Evolutionary conservation across 2,797 vertebrate species (phyloP), one percentile per base, ranked within the genome.

Genomic region (Darevskia mixta): DNA sequence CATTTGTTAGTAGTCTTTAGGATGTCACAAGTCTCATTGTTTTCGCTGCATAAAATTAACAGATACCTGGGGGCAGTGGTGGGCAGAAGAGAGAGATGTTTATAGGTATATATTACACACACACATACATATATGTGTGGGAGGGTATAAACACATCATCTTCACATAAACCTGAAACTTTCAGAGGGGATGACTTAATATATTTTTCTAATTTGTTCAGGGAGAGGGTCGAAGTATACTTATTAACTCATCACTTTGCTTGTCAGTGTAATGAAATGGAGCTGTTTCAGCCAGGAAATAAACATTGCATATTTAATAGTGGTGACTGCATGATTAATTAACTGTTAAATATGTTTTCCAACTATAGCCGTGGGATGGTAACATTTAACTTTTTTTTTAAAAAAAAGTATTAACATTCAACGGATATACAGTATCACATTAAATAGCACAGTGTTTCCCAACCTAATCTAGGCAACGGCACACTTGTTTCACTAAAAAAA

Each of bases 371-470:
- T 2, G 9, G 5, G 1, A 1, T 29, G 83, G 45, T 23, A 20
- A 11, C 9, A 75, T 5, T 87, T 0, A 1, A 76, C 8, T 73
- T 64, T 23, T 6, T 75, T 41, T 41, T 4, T 4, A 5, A 18
- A 23, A 58, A 7, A n/a, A 27, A 35, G n/a, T 8, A 3, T 66
- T 61, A 18, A 64, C 9, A 35, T 20, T 35, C n/a, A 7, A 2
- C 9, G 67, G 2, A 3, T 18, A 0, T 1, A 25, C 18, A 29
- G n/a, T 66, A 58, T 29, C 1, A 0, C 1, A 76, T 84, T 86
- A 83, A 81, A n/a, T 0, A 0, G 10, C 55, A 45, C n/a, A n/a
- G n/a, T n/a, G n/a, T n/a, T n/a, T n/a, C n/a, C n/a, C n/a, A n/a
- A n/a, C n/a, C n/a, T n/a, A n/a, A n/a, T n/a, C n/a, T n/a, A n/a